Percentiles rank a stretch among this genome's conserved stretches.
Conservation (phyloP, 2,888 invertebrate species). For the Drosophila paracracens region DNA sequence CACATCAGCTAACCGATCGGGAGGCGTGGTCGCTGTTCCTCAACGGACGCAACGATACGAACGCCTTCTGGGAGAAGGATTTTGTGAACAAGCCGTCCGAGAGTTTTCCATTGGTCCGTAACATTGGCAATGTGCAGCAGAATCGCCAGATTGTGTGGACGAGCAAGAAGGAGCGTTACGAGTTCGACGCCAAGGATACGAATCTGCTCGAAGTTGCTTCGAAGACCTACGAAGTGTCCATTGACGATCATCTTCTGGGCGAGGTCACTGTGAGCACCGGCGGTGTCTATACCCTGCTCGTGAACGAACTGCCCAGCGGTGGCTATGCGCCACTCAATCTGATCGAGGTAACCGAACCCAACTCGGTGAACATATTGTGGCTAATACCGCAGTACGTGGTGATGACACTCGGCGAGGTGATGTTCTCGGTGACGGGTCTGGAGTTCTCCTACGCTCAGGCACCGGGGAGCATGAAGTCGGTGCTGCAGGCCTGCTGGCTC, state of each 20-base stretch:
- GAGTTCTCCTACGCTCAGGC: slow-evolving; percentile 90
- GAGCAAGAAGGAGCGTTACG: slow-evolving; percentile 55
- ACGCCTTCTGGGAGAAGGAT: slow-evolving; percentile 52
- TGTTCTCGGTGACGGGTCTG: slow-evolving; percentile 90
- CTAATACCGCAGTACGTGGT: slow-evolving; percentile 90
- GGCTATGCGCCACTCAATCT: slow-evolving; percentile 17
- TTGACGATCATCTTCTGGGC: slow-evolving; percentile 46
- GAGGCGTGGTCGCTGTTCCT: slow-evolving; percentile 78
- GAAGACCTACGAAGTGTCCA: slow-evolving; percentile 62
- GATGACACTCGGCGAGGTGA: slow-evolving; percentile 88
- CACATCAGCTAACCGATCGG: slow-evolving; percentile 29
- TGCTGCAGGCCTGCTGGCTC: slow-evolving; percentile 96
- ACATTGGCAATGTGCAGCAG: slow-evolving; percentile 68
- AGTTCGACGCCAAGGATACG: slow-evolving; percentile 53
- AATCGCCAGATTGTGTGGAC: slow-evolving; percentile 65
- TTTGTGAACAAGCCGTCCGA: slow-evolving; percentile 80
- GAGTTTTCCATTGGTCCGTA: slow-evolving; percentile 76
- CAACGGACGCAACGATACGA: slow-evolving; percentile 42
- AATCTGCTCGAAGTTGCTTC: slow-evolving; percentile 60
- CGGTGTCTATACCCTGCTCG: slow-evolving; percentile 83
- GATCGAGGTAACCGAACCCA: slow-evolving; percentile 83
- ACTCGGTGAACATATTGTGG: slow-evolving; percentile 87
- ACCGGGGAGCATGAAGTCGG: slow-evolving; percentile 94
- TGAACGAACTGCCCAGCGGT: slow-evolving; percentile 39
- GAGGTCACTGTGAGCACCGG: slow-evolving; percentile 73